A percentile compares a stretch with the other conserved stretches of the same genome.
phyloP scores from a whole-genome alignment of 2,888 invertebrate genomes.

The Chymomyza procnemis region DNA sequence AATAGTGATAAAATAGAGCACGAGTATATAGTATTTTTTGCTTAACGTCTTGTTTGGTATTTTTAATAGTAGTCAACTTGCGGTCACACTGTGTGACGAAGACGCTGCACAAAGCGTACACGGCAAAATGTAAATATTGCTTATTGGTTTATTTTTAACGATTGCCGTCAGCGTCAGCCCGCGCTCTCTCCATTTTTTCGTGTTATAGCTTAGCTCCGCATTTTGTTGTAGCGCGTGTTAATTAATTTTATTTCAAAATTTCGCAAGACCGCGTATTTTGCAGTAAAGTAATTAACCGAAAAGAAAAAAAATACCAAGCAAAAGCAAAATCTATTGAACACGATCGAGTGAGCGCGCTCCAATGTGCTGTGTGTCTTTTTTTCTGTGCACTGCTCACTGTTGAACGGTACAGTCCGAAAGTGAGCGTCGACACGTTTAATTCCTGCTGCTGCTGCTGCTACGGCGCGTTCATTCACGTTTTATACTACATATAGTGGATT shows the following conservation, averaged over 20 bases:
- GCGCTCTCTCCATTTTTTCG: constrained; percentile 10
- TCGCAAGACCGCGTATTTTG: constrained; percentile 51
- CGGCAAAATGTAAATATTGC: constrained; percentile 43
- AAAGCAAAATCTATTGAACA: constrained; percentile 20
- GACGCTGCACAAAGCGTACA: constrained; percentile 37
- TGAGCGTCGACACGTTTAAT: constrained; percentile 39
- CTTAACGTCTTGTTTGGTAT: not conserved
- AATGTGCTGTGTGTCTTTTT: not conserved
- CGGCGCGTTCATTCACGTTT: constrained; percentile 8
- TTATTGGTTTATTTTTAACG: constrained; percentile 68
- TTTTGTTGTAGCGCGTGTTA: constrained; percentile 41
- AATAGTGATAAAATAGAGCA: no score
- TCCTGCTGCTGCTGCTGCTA: not conserved
- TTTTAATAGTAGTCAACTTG: constrained; percentile 5
- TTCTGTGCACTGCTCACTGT: constrained; percentile 2
- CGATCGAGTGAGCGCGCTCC: not conserved
- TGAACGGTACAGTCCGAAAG: constrained; percentile 42
- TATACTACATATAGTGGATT: constrained; percentile 28
- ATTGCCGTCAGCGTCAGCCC: constrained; percentile 52
- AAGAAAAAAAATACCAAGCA: constrained; percentile 9
- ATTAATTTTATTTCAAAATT: constrained; percentile 52
- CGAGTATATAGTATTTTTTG: no score
- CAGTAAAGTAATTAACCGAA: constrained; percentile 41
- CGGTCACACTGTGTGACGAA: constrained; percentile 9
- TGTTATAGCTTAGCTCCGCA: constrained; percentile 15